Base-by-base conservation (phyloP, 2,113 vertebrate species). In the Condylura cristata region DNA sequence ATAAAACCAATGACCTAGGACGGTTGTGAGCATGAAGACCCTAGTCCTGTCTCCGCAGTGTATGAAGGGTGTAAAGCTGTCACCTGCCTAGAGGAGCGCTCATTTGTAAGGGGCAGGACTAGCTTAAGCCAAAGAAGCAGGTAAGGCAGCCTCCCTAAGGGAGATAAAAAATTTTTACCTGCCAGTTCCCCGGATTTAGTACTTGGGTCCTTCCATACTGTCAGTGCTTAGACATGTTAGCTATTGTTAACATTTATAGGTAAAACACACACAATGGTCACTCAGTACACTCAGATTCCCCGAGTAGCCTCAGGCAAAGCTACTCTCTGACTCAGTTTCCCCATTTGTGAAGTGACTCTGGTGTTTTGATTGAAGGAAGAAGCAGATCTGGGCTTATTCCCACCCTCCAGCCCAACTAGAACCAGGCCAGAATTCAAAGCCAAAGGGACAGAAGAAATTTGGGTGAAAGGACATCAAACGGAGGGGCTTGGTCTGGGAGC, bases 271-370 rank as follows among this genome's bases (percentile, higher is more conserved):
- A 26, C 44, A 44, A 24, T 11, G 66, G 51, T 20, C 56, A 8
- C 22, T 32, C 46, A 1, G 0, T 41, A 22, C 6, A 3, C 48
- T 82, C 17, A 44, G 10, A 6, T 22, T 94, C 53, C 53, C 32
- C 24, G 39, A 0, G 7, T 37, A 53, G 88, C 34, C 65, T 37
- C 4, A 2, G 20, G 26, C 24, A 39, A 68, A 41, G n/a, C 58
- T 16, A 32, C 63, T 41, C 37, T 90, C 37, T 86, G 92, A 87
- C 94, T 97, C 95, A 58, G 90, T 96, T 56, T 87, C 78, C 88
- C 84, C 24, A 0, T 61, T 37, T 60, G 66, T 48, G 70, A 90
- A 65, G n/a, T 18, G 56, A 14, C 70, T 79, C 65, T 74, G 34
- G 39, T 71, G 88, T 56, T 79, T 83, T 60, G 10, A 28, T 22